Base-by-base conservation (phyloP, 1,140 invertebrate genomes). In the Phymorhynchus buccinoides region DNA sequence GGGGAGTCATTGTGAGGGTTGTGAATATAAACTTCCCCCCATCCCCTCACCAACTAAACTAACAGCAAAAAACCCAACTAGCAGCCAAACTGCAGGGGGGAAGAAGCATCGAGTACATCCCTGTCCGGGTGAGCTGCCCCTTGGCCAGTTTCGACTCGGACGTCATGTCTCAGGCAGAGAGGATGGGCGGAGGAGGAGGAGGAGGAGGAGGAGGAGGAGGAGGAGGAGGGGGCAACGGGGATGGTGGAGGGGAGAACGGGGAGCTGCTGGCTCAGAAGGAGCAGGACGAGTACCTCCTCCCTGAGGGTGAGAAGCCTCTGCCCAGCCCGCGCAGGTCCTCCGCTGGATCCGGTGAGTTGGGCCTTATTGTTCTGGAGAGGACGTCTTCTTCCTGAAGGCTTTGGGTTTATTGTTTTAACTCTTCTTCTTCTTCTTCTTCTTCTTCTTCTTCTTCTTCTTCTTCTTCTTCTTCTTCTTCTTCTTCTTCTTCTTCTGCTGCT, bases 61-160 rank as follows among this genome's bases (percentile, higher is more conserved):
- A n/a, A n/a, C n/a, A n/a, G n/a, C n/a, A n/a, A n/a, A n/a, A n/a
- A n/a, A 27, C 56, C 22, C 56, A 16, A 62, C 22, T 27, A 62
- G 18, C 56, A 62, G 56, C 56, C 56, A 62, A 62, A 62, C 56
- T 62, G 56, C 56, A 62, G 56, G 56, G 56, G 12, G 56, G 56
- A 62, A 27, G 56, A 62, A 62, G 56, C 22, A 62, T 62, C 56
- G 56, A 62, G 22, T 62, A 62, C 56, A 62, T 62, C 56, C 56
- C 56, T 16, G 56, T 62, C 56, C 56, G 56, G n/a, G 56, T 62
- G 56, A 62, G 22, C 56, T 62, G 56, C 56, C 56, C 56, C n/a
- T 22, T 62, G 56, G 56, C 56, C 56, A 62, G 56, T 62, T 62
- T 62, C 56, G 56, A 62, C 56, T 62, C 56, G 56, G 56, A 62